Evolutionary conservation across 2,888 invertebrate genomes (phyloP).

Genomic region (Protonemura montana): DNA sequence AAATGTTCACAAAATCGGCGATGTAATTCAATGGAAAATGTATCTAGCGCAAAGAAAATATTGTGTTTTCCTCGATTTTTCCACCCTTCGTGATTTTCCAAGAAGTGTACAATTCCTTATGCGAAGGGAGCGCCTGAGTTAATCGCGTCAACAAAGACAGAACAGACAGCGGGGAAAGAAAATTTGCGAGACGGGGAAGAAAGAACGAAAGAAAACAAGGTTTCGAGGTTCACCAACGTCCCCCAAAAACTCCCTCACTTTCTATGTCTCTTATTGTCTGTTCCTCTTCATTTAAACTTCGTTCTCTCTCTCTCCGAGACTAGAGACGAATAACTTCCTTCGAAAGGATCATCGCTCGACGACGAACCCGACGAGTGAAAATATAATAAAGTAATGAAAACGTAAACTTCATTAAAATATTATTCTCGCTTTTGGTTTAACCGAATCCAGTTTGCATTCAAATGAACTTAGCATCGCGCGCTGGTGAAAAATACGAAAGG

Average conservation of each 20-base stretch:
- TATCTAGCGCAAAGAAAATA: neutral
- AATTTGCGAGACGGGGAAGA: slow-evolving; percentile 14
- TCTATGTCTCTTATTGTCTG: neutral
- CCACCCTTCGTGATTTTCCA: neutral
- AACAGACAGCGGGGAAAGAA: neutral
- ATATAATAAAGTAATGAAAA: slow-evolving; percentile 31
- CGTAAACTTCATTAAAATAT: slow-evolving; percentile 39
- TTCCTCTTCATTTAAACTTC: neutral
- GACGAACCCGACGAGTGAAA: neutral
- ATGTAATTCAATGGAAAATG: neutral
- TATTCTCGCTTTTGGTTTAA: slow-evolving; percentile 30
- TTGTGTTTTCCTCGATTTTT: neutral
- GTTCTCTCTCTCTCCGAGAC: neutral
- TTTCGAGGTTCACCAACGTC: neutral
- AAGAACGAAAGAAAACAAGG: slow-evolving; percentile 16
- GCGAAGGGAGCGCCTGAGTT: neutral
- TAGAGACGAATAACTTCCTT: neutral
- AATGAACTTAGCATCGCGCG: slow-evolving; percentile 15
- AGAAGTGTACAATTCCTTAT: neutral
- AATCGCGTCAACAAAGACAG: slow-evolving; percentile 23
- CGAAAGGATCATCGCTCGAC: neutral
- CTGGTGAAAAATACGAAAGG: neutral
- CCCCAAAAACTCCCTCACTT: slow-evolving; percentile 1
- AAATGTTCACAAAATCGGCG: neutral
- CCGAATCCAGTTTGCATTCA: slow-evolving; percentile 17